Evolutionary conservation across 2,888 invertebrate genomes (phyloP), one percentile per base, ranked within the genome.

Genomic region (Melieria omissa): DNA sequence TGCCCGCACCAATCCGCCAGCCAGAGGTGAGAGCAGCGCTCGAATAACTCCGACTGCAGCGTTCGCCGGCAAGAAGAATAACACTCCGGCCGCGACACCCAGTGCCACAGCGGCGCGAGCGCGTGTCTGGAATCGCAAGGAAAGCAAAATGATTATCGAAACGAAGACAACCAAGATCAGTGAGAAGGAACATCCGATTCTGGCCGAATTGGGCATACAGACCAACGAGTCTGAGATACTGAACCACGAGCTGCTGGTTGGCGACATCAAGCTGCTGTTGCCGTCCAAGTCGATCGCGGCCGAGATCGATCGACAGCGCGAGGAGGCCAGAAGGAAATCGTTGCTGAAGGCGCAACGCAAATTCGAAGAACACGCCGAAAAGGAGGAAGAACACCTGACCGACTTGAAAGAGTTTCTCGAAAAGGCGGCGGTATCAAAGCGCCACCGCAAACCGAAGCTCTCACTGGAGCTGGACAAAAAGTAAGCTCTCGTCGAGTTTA

Each of bases 371-470:
- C 77, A 83, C 52, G 80, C 82, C 10, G 76, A 74, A n/a, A 74
- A 76, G 9, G 80, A 85, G 70, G 84, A 83, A 47, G 76, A 80
- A 61, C 84, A 84, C 70, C 78, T 85, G 70, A 80, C 79, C 55
- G 82, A 84, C 62, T 77, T 85, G 0, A 82, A 80, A 49, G 82
- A 85, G 73, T 85, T 81, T 67, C 76, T 78, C 60, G 81, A 85
- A 9, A 82, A 80, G 16, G 82, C 75, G 45, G 81, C 76, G 14
- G 76, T 85, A 3, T 81, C 79, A 7, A 79, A 78, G 45, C 80
- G 79, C 6, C 67, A 74, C 0, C 80, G 78, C 45, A 80, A 78
- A 49, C 57, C 76, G 0, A 10, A 49, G 1, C 49, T 64, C 47
- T 2, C 12, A 58, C 49, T 70, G 7, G 73, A 73, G 12, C 47